Evolutionary conservation across 1,140 invertebrate genomes (phyloP).

Genomic region (Papilio machaon): DNA sequence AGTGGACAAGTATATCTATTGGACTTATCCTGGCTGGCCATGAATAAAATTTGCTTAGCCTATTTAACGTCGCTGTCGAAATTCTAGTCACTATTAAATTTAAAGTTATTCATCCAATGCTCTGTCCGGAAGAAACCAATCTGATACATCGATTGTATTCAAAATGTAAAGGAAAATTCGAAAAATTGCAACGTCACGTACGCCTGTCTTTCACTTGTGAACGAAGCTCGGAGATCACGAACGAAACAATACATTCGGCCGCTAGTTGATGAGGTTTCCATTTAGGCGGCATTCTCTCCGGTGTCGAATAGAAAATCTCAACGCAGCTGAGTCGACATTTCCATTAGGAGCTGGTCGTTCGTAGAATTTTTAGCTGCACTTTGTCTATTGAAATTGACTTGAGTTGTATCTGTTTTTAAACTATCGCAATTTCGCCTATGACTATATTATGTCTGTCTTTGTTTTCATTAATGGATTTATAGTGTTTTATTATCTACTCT

Average conservation of each 20-base stretch:
- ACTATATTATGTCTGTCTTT: neutral
- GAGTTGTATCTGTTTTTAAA: neutral
- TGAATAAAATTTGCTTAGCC: too few relatives aligned
- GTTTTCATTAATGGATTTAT: neutral
- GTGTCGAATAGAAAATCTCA: conserved; percentile 29
- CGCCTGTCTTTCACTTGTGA: conserved; percentile 3
- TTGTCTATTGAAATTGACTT: conserved; percentile 11
- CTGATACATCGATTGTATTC: neutral
- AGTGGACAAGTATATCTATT: too few relatives aligned
- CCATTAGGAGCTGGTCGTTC: conserved; percentile 13
- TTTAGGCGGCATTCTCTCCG: conserved; percentile 1
- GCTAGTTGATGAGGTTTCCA: conserved; percentile 16
- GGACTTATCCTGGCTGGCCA: too few relatives aligned
- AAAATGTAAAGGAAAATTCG: conserved; percentile 10
- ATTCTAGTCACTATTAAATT: neutral
- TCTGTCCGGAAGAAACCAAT: neutral
- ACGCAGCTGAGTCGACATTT: conserved; percentile 20
- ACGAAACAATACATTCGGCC: conserved; percentile 18
- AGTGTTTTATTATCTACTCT: neutral
- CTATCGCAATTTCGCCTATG: neutral
- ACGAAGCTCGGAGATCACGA: conserved; percentile 10
- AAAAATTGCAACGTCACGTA: conserved; percentile 26
- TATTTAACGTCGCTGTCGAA: too few relatives aligned
- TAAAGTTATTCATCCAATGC: neutral
- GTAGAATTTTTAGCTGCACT: conserved; percentile 27